Base-by-base conservation (phyloP, 1,140 invertebrate species). In the Geopemphigus sp. region DNA sequence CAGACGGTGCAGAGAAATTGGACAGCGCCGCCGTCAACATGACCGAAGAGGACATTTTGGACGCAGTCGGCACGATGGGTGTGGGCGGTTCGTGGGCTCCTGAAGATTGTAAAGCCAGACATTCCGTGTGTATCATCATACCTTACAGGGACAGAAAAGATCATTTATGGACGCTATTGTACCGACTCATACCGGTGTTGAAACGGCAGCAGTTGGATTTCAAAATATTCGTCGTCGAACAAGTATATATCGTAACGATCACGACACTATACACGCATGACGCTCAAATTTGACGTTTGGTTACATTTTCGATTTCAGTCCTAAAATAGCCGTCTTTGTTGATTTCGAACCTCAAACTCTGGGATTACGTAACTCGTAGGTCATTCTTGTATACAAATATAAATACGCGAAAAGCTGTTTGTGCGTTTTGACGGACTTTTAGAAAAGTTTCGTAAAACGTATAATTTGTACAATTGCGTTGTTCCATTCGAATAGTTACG, bases 221-320 rank as follows among this genome's bases (percentile, higher is more conserved):
- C 83, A 85, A 86, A 73, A 89, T 92, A 78, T 90, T 89, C 84
- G 87, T 92, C 5, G 87, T 90, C 6, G 91, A 92, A 85, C 90
- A 91, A 84, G 86, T 86, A 70, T 0, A 11, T 64, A 39, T 39
- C 32, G 32, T 39, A 39, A 39, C 8, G 32, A 39, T n/a, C n/a
- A n/a, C 3, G 32, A 39, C 32, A 39, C 32, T 8, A 39, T 39
- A 8, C 32, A 39, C 8, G 32, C 8, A 39, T 39, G 8, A 39
- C 8, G 8, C n/a, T n/a, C 8, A 39, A 39, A 8, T 39, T 39
- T 8, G 8, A 39, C 8, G 8, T 39, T 39, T 39, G 8, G 32
- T 3, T 39, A 39, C 32, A 39, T 39, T 39, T 39, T 39, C 32
- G 32, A 39, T 39, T 4, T 39, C 8, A 3, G 32, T 39, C 32